phyloP scores from a whole-genome alignment of 2,797 vertebrate species.

The Neopelma chrysocephalum region DNA sequence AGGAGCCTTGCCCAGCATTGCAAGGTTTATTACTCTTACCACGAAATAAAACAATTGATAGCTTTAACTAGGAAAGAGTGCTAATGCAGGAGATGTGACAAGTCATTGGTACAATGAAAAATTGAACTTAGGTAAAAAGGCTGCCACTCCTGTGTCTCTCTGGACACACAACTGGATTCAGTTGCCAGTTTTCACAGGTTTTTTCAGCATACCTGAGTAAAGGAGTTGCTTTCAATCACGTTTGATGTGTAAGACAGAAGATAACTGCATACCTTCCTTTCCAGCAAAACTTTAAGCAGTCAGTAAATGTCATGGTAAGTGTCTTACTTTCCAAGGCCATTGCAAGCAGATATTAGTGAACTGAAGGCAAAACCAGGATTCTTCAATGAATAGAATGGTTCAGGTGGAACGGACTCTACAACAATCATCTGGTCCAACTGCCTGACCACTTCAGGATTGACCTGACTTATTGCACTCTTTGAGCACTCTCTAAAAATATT shows the following conservation, averaged over 20 bases:
- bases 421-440: not conserved
- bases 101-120: not conserved
- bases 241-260: not conserved
- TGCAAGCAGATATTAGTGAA: not conserved
- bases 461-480: not conserved
- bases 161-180: not conserved
- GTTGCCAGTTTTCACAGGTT: not conserved
- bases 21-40: not conserved
- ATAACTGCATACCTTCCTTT: not conserved
- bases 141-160: not conserved
- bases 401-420: not conserved
- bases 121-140: not conserved
- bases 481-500: not conserved
- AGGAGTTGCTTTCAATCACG: not conserved
- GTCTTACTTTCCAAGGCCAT: not conserved
- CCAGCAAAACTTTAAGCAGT: not conserved
- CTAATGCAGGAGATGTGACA: not conserved
- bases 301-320: not conserved
- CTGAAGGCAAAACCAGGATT: not conserved
- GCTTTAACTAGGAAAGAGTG: not conserved
- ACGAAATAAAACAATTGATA: not conserved
- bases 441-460: not conserved
- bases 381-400: not conserved
- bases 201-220: not conserved
- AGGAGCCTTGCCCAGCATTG: not conserved